Evolutionary conservation across 2,888 invertebrate species (phyloP), one percentile per base, ranked within the genome.

Genomic region (Cyaniris semiargus): DNA sequence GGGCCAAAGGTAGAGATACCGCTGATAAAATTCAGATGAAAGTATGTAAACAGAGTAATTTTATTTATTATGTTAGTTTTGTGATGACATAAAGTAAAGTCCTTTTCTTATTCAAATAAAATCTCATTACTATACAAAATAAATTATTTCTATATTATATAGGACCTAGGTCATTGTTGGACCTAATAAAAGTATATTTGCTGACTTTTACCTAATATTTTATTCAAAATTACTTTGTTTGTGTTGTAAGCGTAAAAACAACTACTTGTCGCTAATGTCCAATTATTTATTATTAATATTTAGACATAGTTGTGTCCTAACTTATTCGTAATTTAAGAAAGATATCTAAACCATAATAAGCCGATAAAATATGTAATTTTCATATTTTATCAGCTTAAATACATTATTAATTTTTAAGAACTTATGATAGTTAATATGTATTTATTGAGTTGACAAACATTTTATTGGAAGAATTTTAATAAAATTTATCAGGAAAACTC

Each of bases 221-320:
- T 34, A 70, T 70, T 34, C 70, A 70, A 38, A 34, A 70, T 38
- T 34, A 70, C 70, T 6, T 34, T 70, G 70, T 70, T 70, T 70
- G 8, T 23, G 15, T 66, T 66, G 27, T 15, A 4, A 66, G 66
- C 23, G 3, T 23, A 66, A 27, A 27, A 27, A 27, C 66, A 15
- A 66, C 27, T 27, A 27, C 66, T 66, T 66, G 44, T 44, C 44
- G 44, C 13, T 10, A 44, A 44, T 44, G 10, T 10, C 13, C 44
- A 44, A 10, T 10, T 10, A 13, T 44, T 10, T 44, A 44, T 44
- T 44, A 44, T 44, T 44, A 44, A 44, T 44, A 38, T 38, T 38
- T 10, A 13, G 44, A 44, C 10, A 10, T 10, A 44, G 44, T 44
- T 44, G 10, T 44, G 3, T 13, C 3, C 10, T 3, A 13, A 44